phyloP scores from a whole-genome alignment of 2,113 vertebrate genomes.

The Hydrolagus affinis region DNA sequence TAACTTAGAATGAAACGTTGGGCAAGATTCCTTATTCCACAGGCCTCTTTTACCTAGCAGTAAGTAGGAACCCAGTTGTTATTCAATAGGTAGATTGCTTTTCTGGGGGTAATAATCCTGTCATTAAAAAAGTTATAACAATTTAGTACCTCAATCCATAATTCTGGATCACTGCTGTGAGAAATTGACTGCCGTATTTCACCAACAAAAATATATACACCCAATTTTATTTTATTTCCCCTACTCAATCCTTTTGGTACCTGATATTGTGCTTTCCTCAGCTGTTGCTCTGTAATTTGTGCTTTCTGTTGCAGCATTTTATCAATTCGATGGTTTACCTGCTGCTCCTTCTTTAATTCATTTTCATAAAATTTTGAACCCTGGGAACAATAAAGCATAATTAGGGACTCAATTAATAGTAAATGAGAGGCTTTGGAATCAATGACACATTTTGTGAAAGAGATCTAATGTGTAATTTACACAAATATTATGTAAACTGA shows the following conservation, averaged over 20 bases:
- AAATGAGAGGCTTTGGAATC: background rate
- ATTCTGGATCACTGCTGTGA: too few relatives aligned
- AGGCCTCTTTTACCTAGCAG: too few relatives aligned
- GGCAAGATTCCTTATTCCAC: too few relatives aligned
- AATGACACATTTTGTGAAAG: background rate
- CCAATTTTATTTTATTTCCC: background rate
- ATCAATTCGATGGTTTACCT: conserved; percentile 86
- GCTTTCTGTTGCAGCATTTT: conserved; percentile 81
- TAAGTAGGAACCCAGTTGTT: too few relatives aligned
- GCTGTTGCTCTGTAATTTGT: conserved; percentile 69
- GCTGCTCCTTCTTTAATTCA: conserved; percentile 84
- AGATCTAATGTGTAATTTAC: background rate
- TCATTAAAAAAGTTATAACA: too few relatives aligned
- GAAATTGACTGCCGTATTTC: too few relatives aligned
- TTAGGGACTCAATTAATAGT: background rate
- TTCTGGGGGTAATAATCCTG: too few relatives aligned
- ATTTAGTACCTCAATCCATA: too few relatives aligned
- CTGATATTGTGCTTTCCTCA: conserved; percentile 75
- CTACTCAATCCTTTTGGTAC: conserved; percentile 45
- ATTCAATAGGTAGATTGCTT: too few relatives aligned
- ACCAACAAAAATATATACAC: too few relatives aligned
- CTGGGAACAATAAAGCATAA: conserved; percentile 46
- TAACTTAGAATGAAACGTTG: too few relatives aligned
- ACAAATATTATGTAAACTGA: background rate
- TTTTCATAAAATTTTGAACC: conserved; percentile 92